These are phyloP conservation scores for Myzus persicae DNA, from an alignment of 1,140 invertebrate genomes.

Conservation along the genomic window DNA sequence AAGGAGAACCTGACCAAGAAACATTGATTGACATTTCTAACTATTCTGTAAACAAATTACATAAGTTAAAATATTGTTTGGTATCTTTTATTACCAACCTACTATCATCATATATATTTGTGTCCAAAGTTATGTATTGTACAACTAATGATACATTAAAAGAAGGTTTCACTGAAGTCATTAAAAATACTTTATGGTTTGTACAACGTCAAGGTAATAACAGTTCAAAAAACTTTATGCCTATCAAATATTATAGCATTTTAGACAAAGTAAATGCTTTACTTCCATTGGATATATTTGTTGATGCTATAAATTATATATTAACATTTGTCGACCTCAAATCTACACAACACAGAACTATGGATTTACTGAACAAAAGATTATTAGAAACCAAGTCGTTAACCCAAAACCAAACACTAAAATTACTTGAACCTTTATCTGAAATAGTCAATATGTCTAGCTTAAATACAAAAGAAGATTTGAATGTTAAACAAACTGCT, in stretches of 20 bases:
- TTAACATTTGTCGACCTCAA: conserved; percentile 72
- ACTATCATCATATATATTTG: conserved; percentile 50
- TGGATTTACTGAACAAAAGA: conserved; percentile 84
- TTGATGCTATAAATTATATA: conserved; percentile 77
- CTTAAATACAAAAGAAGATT: conserved; percentile 63
- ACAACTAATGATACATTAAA: conserved; percentile 39
- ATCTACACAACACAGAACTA: conserved; percentile 78
- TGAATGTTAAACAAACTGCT: conserved; percentile 76
- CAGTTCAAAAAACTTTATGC: conserved; percentile 36
- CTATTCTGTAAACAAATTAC: conserved; percentile 47
- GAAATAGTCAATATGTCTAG: conserved; percentile 67
- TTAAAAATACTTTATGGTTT: conserved; percentile 55
- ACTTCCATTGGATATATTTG: conserved; percentile 78
- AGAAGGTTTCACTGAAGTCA: conserved; percentile 49
- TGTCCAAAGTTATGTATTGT: conserved; percentile 54
- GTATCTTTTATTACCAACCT: conserved; percentile 50
- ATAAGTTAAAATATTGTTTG: conserved; percentile 56
- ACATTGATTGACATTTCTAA: conserved; percentile 50
- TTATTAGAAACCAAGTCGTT: conserved; percentile 70
- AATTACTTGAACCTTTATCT: conserved; percentile 71
- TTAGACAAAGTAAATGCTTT: conserved; percentile 70
- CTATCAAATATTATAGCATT: conserved; percentile 55
- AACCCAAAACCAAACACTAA: conserved; percentile 66
- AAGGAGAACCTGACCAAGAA: conserved; percentile 39
- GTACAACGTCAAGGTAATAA: conserved; percentile 34